Evolutionary conservation across 1,140 invertebrate species (phyloP).

Genomic region (Danaus melanippus): DNA sequence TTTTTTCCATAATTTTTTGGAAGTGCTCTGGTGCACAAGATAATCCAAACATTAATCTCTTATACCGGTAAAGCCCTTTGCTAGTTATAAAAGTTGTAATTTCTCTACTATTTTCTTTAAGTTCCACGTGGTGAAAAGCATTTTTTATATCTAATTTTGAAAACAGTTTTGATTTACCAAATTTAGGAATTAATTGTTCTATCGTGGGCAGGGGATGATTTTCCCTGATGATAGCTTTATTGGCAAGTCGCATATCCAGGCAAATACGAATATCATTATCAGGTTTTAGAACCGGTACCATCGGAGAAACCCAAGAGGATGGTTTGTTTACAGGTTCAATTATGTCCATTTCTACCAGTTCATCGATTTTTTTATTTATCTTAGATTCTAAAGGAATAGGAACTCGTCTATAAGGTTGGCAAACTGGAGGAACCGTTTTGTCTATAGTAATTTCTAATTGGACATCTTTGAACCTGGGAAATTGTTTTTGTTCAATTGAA

Average conservation of each 20-base stretch:
- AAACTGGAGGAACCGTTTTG: slow-evolving; percentile 28
- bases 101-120: too few relatives aligned
- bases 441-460: slow-evolving; percentile 35
- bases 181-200: slow-evolving; percentile 29
- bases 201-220: slow-evolving; percentile 44
- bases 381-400: slow-evolving; percentile 35
- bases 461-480: slow-evolving; percentile 42
- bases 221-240: slow-evolving; percentile 39
- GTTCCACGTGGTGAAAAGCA: too few relatives aligned
- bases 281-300: slow-evolving; percentile 40
- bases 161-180: too few relatives aligned
- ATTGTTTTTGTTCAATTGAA: slow-evolving; percentile 20
- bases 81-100: too few relatives aligned
- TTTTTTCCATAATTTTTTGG: slow-evolving; percentile 26
- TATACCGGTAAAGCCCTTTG: too few relatives aligned
- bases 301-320: slow-evolving; percentile 45
- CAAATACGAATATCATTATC: slow-evolving; percentile 40
- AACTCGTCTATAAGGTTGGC: slow-evolving; percentile 37
- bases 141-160: too few relatives aligned
- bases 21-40: slow-evolving; percentile 28
- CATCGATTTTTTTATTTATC: slow-evolving; percentile 28
- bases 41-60: too few relatives aligned
- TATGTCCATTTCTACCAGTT: slow-evolving; percentile 30
- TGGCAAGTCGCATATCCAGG: slow-evolving; percentile 46
- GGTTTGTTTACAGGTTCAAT: slow-evolving; percentile 44